phyloP scores from a whole-genome alignment of 2,797 vertebrate species.

The Hylomyscus alleni region DNA sequence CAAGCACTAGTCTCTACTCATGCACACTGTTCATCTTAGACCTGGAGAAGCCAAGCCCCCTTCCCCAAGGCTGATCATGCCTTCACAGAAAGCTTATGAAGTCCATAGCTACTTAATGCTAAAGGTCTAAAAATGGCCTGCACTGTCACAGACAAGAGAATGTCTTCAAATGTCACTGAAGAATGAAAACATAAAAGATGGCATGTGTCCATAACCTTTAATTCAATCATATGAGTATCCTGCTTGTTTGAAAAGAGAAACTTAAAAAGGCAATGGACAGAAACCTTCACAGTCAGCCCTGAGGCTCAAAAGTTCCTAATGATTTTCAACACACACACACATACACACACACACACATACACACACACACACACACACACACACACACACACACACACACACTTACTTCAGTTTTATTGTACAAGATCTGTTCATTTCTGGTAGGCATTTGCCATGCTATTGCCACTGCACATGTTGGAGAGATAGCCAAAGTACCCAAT shows the following conservation, averaged over 20 bases:
- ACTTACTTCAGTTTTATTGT: neutral
- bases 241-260: neutral
- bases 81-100: neutral
- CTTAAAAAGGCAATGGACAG: neutral
- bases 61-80: neutral
- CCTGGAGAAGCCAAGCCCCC: neutral
- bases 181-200: neutral
- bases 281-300: neutral
- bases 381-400: neutral
- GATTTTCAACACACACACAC: neutral
- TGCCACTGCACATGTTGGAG: neutral
- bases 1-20: neutral
- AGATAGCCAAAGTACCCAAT: neutral
- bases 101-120: neutral
- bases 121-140: neutral
- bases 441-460: neutral
- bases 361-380: neutral
- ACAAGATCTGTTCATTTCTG: neutral
- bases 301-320: neutral
- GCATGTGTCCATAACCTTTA: neutral
- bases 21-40: fast-evolving
- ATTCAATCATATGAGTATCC: neutral
- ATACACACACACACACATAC: neutral
- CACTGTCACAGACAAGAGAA: neutral
- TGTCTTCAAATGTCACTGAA: neutral